A percentile compares a stretch with the other conserved stretches of the same genome.
These are phyloP conservation scores for Paragorgia papillata DNA, from an alignment of 92 coral and sea anemone species.

Conservation along the genomic window DNA sequence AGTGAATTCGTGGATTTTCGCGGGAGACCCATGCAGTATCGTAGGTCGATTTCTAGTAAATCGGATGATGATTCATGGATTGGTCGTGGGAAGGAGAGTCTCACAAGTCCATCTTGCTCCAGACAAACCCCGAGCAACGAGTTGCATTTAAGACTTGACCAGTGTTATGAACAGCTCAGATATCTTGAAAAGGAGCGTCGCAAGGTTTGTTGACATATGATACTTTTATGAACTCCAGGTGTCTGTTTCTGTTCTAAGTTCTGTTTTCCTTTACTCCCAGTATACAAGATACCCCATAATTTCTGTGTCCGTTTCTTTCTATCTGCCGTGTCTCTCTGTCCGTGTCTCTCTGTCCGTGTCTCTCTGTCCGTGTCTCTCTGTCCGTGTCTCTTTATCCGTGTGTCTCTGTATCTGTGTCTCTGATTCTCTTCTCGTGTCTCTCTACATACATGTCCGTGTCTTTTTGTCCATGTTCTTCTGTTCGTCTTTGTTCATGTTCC, in stretches of 20 bases:
- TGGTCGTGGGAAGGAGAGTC: constrained; percentile 62
- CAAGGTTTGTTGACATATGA: constrained; percentile 62
- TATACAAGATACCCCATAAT: too few relatives aligned
- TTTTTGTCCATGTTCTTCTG: too few relatives aligned
- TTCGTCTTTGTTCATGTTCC: too few relatives aligned
- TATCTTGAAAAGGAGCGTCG: constrained; percentile 87
- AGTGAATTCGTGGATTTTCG: constrained; percentile 18
- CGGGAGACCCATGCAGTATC: constrained; percentile 20
- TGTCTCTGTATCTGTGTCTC: too few relatives aligned
- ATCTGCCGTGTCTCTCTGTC: too few relatives aligned
- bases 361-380: too few relatives aligned
- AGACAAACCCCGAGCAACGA: constrained; percentile 86
- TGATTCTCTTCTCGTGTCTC: too few relatives aligned
- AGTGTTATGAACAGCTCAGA: constrained; percentile 94
- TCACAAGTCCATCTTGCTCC: constrained; percentile 56
- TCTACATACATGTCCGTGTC: too few relatives aligned
- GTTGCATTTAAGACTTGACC: constrained; percentile 80
- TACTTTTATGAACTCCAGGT: not conserved
- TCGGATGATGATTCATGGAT: constrained; percentile 48
- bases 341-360: too few relatives aligned
- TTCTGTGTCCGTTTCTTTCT: too few relatives aligned
- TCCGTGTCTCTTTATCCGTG: too few relatives aligned
- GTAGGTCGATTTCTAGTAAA: constrained; percentile 27
- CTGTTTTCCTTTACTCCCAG: not conserved
- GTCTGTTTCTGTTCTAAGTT: not conserved